Conservation (phyloP, 2,797 vertebrate genomes). For the Leptoclinus maculatus region DNA sequence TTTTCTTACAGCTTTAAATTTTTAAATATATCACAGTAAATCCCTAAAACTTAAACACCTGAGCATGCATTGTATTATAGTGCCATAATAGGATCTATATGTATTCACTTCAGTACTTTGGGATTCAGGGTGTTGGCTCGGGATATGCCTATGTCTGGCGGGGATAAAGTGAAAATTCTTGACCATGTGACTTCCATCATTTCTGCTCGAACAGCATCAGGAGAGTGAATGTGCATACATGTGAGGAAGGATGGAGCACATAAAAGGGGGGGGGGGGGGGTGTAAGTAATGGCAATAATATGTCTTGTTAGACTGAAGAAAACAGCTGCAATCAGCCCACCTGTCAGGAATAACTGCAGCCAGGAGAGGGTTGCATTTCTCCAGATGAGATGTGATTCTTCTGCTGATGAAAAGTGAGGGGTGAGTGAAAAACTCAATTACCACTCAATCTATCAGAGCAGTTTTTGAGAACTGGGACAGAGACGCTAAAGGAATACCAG, state of each 20-base stretch:
- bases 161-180: constrained; percentile 23
- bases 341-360: constrained; percentile 68
- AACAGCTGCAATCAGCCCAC: constrained; percentile 70
- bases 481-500: constrained; percentile 17
- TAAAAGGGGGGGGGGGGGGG: constrained; percentile 32
- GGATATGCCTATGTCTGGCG: neutral
- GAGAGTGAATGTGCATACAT: constrained; percentile 16
- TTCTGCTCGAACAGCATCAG: constrained; percentile 13
- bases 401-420: constrained; percentile 68
- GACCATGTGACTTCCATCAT: constrained; percentile 9
- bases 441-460: constrained; percentile 61
- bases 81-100: constrained; percentile 15
- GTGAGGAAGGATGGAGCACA: constrained; percentile 7
- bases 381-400: constrained; percentile 58
- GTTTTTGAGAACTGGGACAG: constrained; percentile 34
- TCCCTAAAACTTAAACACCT: constrained; percentile 8
- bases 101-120: constrained; percentile 7
- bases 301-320: constrained; percentile 67
- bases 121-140: constrained; percentile 7
- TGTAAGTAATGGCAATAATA: constrained; percentile 69
- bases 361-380: constrained; percentile 49
- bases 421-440: constrained; percentile 68
- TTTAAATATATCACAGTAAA: neutral
- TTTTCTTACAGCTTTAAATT: constrained; percentile 1
- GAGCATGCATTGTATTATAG: constrained; percentile 7